Conservation (phyloP, 2,113 vertebrate genomes). For the Dryoscopus gambensis region DNA sequence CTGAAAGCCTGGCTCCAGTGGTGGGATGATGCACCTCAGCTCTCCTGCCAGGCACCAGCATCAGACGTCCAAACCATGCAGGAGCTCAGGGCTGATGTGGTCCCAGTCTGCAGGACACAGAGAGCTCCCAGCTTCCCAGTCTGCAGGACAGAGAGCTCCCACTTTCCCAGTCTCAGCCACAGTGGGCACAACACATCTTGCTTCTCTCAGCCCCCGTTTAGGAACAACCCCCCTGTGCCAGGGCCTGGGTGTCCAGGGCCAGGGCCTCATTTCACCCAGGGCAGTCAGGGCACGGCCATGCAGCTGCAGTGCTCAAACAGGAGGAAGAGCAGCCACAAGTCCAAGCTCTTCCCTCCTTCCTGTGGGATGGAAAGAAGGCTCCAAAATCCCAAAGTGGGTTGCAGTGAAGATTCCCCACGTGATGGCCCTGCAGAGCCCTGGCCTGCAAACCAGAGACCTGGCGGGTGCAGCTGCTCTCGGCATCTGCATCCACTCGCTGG, state of each 20-base stretch:
- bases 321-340: background rate
- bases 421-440: background rate
- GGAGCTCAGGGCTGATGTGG: background rate
- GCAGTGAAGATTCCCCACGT: background rate
- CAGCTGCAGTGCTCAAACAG: background rate
- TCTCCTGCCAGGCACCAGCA: background rate
- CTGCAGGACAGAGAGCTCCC: background rate
- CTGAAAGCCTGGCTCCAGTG: slow-evolving; percentile 43
- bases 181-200: accelerated
- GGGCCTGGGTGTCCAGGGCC: background rate
- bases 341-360: background rate
- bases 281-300: background rate
- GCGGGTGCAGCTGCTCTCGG: background rate
- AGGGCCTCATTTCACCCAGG: background rate
- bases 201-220: background rate
- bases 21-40: slow-evolving; percentile 16
- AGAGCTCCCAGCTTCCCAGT: background rate
- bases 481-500: background rate
- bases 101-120: background rate
- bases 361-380: background rate
- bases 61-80: background rate
- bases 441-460: background rate
- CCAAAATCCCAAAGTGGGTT: background rate
- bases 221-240: background rate
- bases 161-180: background rate